phyloP scores from a whole-genome alignment of 2,888 invertebrate genomes.

The Nephrocerus scutellatus region DNA sequence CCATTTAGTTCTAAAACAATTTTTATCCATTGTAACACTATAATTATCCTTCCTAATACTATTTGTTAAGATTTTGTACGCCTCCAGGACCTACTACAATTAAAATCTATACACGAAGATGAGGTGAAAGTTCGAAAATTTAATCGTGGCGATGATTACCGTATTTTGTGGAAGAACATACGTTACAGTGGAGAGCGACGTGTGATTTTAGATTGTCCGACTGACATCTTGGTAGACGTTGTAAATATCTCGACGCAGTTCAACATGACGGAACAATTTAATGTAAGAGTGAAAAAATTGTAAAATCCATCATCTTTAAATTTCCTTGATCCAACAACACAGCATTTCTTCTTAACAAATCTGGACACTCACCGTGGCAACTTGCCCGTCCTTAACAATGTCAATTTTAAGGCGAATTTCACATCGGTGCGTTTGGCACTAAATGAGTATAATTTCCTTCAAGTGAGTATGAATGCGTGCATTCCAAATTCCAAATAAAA shows the following conservation, averaged over 20 bases:
- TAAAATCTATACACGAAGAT: conserved; percentile 58
- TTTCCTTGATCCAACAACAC: neutral
- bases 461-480: conserved; percentile 37
- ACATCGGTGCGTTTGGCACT: conserved; percentile 41
- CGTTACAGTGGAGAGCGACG: conserved; percentile 63
- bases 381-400: conserved; percentile 46
- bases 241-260: conserved; percentile 48
- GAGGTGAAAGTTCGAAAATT: conserved; percentile 64
- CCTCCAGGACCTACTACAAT: conserved; percentile 70
- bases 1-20: too few species aligned
- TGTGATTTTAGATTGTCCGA: conserved; percentile 69
- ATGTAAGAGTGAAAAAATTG: conserved; percentile 28
- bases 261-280: conserved; percentile 44
- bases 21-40: too few species aligned
- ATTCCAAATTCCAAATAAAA: too few species aligned
- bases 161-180: conserved; percentile 48
- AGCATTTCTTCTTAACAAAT: conserved; percentile 48
- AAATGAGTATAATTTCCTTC: too few species aligned
- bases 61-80: conserved; percentile 54
- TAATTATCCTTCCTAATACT: too few species aligned
- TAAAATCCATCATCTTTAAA: neutral
- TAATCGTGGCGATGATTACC: conserved; percentile 43
- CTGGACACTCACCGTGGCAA: conserved; percentile 47
- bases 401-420: conserved; percentile 39
- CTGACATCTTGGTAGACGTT: conserved; percentile 58